Base-by-base conservation (phyloP, 1,140 invertebrate genomes). In the Drosophila parabipectinata region DNA sequence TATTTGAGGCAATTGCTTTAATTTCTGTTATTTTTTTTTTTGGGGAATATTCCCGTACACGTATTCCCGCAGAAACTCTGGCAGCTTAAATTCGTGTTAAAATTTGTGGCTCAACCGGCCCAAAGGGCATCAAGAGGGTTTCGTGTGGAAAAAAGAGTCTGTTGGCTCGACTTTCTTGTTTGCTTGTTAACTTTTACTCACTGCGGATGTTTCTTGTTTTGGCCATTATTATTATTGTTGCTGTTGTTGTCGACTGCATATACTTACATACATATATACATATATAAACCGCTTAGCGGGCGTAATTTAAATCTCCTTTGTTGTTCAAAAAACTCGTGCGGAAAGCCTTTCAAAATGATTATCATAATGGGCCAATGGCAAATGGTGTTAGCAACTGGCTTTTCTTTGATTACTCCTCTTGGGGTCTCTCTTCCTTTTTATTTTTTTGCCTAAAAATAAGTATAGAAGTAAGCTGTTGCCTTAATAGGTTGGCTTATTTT, bases 251-350 rank as follows among this genome's bases (percentile, higher is more conserved):
- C 8, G 63, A 48, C 26, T 74, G 61, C 71, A 87, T 85, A 18
- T 18, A 18, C 18, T 1, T 18, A 18, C 18, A 18, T 18, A 18
- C 18, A 18, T 18, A 18, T 1, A 18, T 18, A 18, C 18, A 18
- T 18, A 18, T 18, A 85, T 85, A 85, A 85, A 81, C 69, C 82
- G 82, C 82, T 85, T 85, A 85, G 74, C 82, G 39, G 71, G 82
- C 74, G 78, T 85, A 87, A 85, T 85, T 85, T 81, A 85, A 85
- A 87, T 85, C 82, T 58, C 82, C 68, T 87, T 87, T 83, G 80
- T 72, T 76, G 80, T 44, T 76, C 41, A 64, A 72, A 72, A 74
- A 81, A 78, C 74, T 81, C 74, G 66, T 75, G 83, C 50, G 79
- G 75, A 48, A 76, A 71, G 82, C 66, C 77, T 78, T 85, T 81